Base-by-base conservation (phyloP, 2,888 invertebrate genomes). In the Antheraea yamamai region DNA sequence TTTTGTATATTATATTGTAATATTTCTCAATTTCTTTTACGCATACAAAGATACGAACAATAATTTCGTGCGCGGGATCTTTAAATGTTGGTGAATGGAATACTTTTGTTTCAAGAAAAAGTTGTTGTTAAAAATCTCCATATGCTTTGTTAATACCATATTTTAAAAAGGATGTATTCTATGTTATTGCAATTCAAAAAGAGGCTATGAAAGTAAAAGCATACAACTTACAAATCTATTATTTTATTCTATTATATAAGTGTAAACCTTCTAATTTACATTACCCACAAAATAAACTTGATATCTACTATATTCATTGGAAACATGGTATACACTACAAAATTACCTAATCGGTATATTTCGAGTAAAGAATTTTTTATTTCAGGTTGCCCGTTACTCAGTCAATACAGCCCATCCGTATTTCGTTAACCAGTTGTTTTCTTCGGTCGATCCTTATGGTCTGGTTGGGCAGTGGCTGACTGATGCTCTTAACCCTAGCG, bases 341-440 rank as follows among this genome's bases (percentile, higher is more conserved):
- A 47, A 47, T 47, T 10, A 47, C 12, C 35, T 39, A 39, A 39
- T 47, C 10, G 47, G 4, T 47, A 47, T 12, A 12, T 47, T 47
- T 47, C 47, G 47, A 47, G 10, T 47, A 12, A 47, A 47, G 10
- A 47, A 47, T 47, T 1, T 12, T 58, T 74, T 71, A 73, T 83
- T 83, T 23, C 85, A 95, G 95, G 91, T 95, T 26, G 91, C 94
- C 30, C 96, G 96, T 55, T 98, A 97, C 93, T 98, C 98, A 70
- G 98, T 98, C 0, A 98, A 98, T 91, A 98, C 98, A 1, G 98
- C 97, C 0, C 98, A 98, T 89, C 98, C 98, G 0, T 97, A 97
- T 87, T 98, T 98, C 88, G 97, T 98, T 51, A 98, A 98, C 90
- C 98, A 98, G 88, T 92, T 98, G 20, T 98, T 97, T 89, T 98